Conservation (phyloP, 2,113 vertebrate genomes). For the Gymnarchus niloticus region DNA sequence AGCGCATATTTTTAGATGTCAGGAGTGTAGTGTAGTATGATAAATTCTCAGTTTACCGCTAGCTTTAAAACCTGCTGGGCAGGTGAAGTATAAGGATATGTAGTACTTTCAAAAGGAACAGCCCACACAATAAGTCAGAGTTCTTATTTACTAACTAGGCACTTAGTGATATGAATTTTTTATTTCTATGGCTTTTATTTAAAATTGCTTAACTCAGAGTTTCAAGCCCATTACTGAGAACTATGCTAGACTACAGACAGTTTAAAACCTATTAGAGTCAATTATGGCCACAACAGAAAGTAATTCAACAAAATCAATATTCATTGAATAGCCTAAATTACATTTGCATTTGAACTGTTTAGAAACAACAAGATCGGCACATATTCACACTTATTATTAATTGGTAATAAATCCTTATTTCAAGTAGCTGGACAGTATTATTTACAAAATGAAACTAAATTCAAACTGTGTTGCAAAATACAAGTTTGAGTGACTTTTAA, state of each 20-base stretch:
- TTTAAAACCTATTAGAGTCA: background rate
- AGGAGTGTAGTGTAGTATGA: background rate
- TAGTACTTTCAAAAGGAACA: background rate
- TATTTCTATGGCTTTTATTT: background rate
- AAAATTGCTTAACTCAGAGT: background rate
- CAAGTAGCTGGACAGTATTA: background rate
- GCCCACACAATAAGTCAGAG: background rate
- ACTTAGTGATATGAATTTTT: background rate
- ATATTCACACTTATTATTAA: background rate
- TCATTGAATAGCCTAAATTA: background rate
- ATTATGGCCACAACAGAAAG: background rate
- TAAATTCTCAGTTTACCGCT: background rate
- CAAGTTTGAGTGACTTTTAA: background rate
- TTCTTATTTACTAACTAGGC: background rate
- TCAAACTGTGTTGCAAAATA: background rate
- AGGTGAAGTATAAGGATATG: background rate
- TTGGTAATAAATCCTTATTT: background rate
- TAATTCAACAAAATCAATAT: slow-evolving; percentile 1
- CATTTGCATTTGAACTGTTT: background rate
- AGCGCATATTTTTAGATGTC: background rate
- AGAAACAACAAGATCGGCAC: background rate
- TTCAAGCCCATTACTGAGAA: background rate
- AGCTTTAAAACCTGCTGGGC: background rate
- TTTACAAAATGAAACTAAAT: background rate
- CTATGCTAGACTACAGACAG: background rate